These are phyloP conservation scores for Tragelaphus oryx DNA, from an alignment of 2,797 vertebrate species.

Conservation along the genomic window DNA sequence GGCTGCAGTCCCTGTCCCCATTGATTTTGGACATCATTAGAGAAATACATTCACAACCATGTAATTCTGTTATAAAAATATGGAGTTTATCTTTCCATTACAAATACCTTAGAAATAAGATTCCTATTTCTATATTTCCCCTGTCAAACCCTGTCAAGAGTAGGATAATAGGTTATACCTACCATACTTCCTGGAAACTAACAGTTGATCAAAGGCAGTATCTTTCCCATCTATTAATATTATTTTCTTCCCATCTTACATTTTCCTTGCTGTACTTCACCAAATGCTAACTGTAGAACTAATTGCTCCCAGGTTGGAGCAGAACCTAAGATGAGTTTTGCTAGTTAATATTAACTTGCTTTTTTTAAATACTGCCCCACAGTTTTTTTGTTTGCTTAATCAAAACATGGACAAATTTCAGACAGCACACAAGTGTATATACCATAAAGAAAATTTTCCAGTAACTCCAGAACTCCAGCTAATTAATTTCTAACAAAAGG, in stretches of 20 bases:
- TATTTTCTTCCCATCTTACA: background rate
- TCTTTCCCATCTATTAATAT: background rate
- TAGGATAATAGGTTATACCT: background rate
- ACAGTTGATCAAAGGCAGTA: background rate
- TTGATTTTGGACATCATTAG: background rate
- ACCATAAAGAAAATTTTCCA: background rate
- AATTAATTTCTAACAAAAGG: slow-evolving; percentile 5
- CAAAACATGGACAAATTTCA: background rate
- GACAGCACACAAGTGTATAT: background rate
- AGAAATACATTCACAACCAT: background rate
- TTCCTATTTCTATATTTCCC: background rate
- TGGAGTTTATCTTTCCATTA: background rate
- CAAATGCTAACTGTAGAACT: background rate
- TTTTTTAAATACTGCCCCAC: background rate
- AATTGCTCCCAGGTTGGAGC: background rate
- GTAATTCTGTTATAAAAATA: background rate
- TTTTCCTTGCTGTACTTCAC: background rate
- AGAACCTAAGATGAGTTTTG: background rate
- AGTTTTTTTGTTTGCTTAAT: background rate
- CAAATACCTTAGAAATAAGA: background rate
- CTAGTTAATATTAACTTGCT: background rate
- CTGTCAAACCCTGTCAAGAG: background rate
- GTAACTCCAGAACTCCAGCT: background rate
- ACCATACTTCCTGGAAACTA: background rate
- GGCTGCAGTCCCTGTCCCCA: background rate